Conservation (phyloP, 2,797 vertebrate species). For the Prunella strophiata region DNA sequence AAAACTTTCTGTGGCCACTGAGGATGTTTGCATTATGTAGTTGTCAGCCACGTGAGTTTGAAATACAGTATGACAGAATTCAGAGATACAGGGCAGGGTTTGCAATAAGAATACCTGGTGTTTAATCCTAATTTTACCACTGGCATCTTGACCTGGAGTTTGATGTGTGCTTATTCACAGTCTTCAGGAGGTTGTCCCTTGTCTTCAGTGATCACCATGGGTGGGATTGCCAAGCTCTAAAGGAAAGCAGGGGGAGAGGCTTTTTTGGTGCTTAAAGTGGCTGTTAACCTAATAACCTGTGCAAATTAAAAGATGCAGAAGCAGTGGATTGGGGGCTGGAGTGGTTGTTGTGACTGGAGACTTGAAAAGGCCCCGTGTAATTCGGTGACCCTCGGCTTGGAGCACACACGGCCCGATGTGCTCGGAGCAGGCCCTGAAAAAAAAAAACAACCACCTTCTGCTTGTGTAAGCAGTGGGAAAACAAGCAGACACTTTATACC, state of each 20-base stretch:
- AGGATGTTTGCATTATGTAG: not conserved
- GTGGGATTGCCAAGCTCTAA: not conserved
- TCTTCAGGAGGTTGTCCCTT: not conserved
- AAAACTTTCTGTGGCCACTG: not conserved
- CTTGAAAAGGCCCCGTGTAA: not conserved
- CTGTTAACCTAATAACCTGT: not conserved
- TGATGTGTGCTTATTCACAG: not conserved
- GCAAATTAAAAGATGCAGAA: not conserved
- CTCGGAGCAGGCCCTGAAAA: not conserved
- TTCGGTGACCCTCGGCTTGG: not conserved
- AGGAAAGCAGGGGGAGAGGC: not conserved
- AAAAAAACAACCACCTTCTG: not conserved
- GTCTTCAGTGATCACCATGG: not conserved
- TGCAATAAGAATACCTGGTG: not conserved
- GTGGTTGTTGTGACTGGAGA: not conserved
- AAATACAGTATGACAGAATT: not conserved
- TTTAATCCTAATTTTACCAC: not conserved
- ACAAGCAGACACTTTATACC: constrained; percentile 50
- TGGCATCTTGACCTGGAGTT: not conserved
- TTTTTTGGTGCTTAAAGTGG: not conserved
- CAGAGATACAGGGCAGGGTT: not conserved
- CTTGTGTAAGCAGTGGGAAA: constrained; percentile 45
- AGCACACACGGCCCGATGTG: not conserved
- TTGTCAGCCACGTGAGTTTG: not conserved
- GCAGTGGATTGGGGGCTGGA: not conserved